Conservation (phyloP, 2,113 vertebrate species). For the Triplophysa dalaica region DNA sequence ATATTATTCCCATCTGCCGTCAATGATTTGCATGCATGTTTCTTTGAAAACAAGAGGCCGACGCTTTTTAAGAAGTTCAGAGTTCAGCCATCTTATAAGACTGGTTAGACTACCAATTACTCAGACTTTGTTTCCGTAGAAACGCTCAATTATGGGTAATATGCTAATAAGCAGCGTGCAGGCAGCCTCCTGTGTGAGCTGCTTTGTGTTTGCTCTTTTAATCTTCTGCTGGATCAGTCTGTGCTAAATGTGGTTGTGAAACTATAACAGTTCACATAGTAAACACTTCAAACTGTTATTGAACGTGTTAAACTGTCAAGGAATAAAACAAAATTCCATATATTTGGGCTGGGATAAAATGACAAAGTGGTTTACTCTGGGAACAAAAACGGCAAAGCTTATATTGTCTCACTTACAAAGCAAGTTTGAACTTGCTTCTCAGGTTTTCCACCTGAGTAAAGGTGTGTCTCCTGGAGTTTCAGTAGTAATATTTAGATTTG, state of each 20-base stretch:
- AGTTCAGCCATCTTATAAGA: conserved; percentile 41
- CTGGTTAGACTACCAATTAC: conserved; percentile 49
- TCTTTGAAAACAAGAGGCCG: conserved; percentile 15
- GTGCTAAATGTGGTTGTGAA: not conserved
- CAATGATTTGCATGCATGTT: not conserved
- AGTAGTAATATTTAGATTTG: no score
- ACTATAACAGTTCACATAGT: conserved; percentile 2
- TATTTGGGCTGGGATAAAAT: not conserved
- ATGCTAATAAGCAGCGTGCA: conserved; percentile 48
- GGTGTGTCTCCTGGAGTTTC: no score
- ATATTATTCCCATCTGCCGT: conserved; percentile 7
- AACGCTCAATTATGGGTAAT: conserved; percentile 50
- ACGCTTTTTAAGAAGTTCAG: conserved; percentile 29
- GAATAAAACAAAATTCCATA: not conserved
- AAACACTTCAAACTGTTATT: conserved; percentile 16
- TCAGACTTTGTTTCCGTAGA: conserved; percentile 54
- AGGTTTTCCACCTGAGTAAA: no score
- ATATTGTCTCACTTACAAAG: no score
- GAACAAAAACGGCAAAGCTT: not conserved
- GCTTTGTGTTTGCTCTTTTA: conserved; percentile 34
- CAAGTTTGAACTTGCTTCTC: not conserved
- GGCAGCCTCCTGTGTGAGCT: conserved; percentile 32
- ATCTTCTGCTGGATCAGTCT: conserved; percentile 26
- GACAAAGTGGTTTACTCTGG: not conserved
- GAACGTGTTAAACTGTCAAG: not conserved